Percentiles rank a stretch among this genome's conserved stretches.
phyloP scores from a whole-genome alignment of 2,888 invertebrate species.

The Vesta saturnalis region DNA sequence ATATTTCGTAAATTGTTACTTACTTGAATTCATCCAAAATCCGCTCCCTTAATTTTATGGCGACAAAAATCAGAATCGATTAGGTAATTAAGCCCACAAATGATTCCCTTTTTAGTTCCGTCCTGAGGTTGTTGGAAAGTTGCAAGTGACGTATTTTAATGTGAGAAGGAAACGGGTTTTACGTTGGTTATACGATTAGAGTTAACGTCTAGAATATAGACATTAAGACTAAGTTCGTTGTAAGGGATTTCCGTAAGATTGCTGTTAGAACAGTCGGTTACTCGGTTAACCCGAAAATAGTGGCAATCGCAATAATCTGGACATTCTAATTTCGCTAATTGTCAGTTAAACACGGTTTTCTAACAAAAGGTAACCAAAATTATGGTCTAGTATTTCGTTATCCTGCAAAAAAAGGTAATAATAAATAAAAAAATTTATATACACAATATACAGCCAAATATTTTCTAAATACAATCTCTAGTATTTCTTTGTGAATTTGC shows the following conservation, averaged over 20 bases:
- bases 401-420: constrained; percentile 33
- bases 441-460: too few relatives aligned
- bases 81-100: constrained; percentile 72
- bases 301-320: constrained; percentile 81
- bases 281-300: constrained; percentile 81
- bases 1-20: constrained; percentile 23
- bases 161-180: constrained; percentile 71
- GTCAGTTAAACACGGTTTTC: constrained; percentile 64
- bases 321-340: constrained; percentile 73
- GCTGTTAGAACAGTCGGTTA: constrained; percentile 79
- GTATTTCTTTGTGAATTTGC: too few relatives aligned
- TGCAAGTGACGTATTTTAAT: constrained; percentile 76
- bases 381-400: constrained; percentile 16
- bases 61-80: constrained; percentile 77
- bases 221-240: constrained; percentile 74
- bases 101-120: constrained; percentile 68
- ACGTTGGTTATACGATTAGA: constrained; percentile 72
- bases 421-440: too few relatives aligned
- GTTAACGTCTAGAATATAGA: constrained; percentile 76
- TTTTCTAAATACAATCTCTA: too few relatives aligned
- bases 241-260: constrained; percentile 76
- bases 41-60: constrained; percentile 71
- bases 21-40: constrained; percentile 53
- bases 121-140: constrained; percentile 73
- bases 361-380: constrained; percentile 8